Evolutionary conservation across 2,113 vertebrate species (phyloP), one percentile per base, ranked within the genome.

Genomic region (Oncorhynchus gorbuscha): DNA sequence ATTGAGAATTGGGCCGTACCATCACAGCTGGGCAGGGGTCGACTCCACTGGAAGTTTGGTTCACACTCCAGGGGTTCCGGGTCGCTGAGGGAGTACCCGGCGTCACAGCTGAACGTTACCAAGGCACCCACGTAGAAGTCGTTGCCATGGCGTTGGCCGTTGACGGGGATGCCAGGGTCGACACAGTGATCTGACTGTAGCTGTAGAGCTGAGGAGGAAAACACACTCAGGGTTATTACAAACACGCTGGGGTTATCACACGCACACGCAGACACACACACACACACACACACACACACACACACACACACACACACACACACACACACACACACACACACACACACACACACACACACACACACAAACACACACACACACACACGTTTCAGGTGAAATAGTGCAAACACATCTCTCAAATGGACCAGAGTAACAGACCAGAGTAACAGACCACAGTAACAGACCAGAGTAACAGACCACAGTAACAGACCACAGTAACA

Each of bases 31-130:
- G 98, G 98, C 77, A 99, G 95, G 0, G 97, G 95, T 1, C 95
- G 94, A 83, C 97, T 99, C 98, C 98, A 99, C 89, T 99, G 98
- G 84, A 99, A 99, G 92, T 99, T 98, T 4, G 97, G 97, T 81
- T 98, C 97, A 48, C 98, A 99, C 85, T 98, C 97, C 71, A 99
- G 89, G 26, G 96, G 95, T 78, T 96, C 92, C 0, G 68, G 65
- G 69, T 98, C 95, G 1, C 97, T 99, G 26, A 99, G 88, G 0
- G 97, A 97, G 87, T 99, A 99, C 6, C 98, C 98, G 0, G 97
- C 93, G 0, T 98, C 97, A 0, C 98, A 99, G 92, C 94, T 96
- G 83, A 99, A 99, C 0, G 94, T 97, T 89, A 99, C 97, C 86
- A 98, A 85, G 0, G 97, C 97, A 0, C 98, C 97, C 74, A 99